Evolutionary conservation across 1,140 invertebrate genomes (phyloP).

Genomic region (Drosophila jambulina): DNA sequence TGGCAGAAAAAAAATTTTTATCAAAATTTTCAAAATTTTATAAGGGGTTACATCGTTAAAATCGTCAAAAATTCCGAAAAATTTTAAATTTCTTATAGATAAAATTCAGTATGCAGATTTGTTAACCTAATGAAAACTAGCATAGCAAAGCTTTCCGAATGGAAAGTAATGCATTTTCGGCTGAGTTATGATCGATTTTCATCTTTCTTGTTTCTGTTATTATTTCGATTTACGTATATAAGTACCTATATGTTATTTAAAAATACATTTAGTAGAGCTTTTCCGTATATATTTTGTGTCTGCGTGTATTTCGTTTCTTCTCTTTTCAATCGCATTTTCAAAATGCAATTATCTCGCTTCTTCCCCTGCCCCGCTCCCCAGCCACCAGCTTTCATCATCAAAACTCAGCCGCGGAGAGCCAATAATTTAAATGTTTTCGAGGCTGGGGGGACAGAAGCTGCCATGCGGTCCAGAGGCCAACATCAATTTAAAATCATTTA

Average conservation of each 20-base stretch:
- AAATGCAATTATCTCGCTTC: slow-evolving; percentile 27
- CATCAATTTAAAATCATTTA: slow-evolving; percentile 83
- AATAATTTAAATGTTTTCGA: slow-evolving; percentile 37
- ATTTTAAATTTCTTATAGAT: too few species aligned
- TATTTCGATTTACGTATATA: background rate
- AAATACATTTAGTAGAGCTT: background rate
- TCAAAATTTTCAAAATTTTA: too few species aligned
- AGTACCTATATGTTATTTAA: too few species aligned
- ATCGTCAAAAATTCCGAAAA: too few species aligned
- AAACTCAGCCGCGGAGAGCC: slow-evolving; percentile 30
- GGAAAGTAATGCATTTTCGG: background rate
- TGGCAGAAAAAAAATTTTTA: too few species aligned
- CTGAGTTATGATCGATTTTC: too few species aligned
- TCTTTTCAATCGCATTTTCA: slow-evolving; percentile 11
- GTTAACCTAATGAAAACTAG: background rate
- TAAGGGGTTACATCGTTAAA: too few species aligned
- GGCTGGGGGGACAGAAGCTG: slow-evolving; percentile 5
- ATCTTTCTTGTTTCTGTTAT: background rate
- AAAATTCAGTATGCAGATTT: too few species aligned
- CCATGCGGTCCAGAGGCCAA: slow-evolving; percentile 49
- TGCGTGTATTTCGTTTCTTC: background rate
- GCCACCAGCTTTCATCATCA: slow-evolving; percentile 21
- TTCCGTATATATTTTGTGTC: too few species aligned
- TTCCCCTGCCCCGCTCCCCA: too few species aligned
- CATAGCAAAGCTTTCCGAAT: background rate